These are phyloP conservation scores for Cygnus atratus DNA, from an alignment of 2,113 vertebrate species.

Conservation along the genomic window DNA sequence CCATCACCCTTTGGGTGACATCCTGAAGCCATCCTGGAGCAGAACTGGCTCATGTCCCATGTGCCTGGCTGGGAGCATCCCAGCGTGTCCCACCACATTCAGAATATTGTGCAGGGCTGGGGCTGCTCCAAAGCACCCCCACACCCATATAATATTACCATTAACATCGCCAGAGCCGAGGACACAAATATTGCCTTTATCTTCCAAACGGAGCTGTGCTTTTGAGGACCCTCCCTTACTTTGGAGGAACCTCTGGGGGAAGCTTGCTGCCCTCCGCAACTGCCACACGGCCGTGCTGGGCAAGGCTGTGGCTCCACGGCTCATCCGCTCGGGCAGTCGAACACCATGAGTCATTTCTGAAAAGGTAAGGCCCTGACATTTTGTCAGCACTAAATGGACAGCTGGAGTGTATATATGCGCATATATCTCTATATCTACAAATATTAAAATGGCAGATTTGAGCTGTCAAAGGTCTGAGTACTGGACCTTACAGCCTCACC, in stretches of 20 bases:
- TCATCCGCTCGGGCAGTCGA: neutral
- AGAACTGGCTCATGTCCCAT: neutral
- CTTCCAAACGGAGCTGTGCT: neutral
- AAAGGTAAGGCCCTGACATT: neutral
- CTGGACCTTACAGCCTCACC: neutral
- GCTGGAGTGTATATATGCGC: neutral
- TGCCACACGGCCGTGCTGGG: rapidly evolving
- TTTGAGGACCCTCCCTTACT: neutral
- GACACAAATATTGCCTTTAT: neutral
- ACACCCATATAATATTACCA: neutral
- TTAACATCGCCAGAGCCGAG: neutral
- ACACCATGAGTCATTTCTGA: neutral
- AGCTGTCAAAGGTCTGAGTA: neutral
- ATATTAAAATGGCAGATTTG: neutral
- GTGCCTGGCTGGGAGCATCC: neutral
- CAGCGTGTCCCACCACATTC: neutral
- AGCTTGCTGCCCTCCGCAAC: neutral
- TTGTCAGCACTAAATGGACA: neutral
- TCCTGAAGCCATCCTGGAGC: neutral
- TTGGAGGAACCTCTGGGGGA: neutral
- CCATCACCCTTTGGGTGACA: neutral
- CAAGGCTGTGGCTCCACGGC: neutral
- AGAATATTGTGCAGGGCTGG: neutral
- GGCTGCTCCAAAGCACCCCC: rapidly evolving
- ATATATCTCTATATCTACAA: neutral